A percentile compares a stretch with the other conserved stretches of the same genome.
Conservation (phyloP, 2,113 vertebrate species). For the Lutjanus erythropterus region DNA sequence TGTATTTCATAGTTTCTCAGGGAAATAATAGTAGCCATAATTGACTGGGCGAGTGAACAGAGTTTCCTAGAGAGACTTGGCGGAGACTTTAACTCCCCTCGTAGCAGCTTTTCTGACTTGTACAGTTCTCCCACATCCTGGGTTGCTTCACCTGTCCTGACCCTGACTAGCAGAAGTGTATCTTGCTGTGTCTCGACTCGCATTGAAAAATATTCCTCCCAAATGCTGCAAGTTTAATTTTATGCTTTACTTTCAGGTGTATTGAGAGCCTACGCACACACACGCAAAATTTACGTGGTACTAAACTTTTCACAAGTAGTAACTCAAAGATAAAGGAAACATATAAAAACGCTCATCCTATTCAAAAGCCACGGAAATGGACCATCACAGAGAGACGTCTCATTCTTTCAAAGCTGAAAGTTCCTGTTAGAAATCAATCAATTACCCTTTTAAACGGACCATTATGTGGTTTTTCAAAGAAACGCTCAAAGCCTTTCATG, state of each 20-base stretch:
- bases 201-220: not conserved
- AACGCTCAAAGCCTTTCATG: not conserved
- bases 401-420: not conserved
- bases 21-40: conserved; percentile 27
- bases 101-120: not conserved
- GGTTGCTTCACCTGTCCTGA: not conserved
- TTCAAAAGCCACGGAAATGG: not conserved
- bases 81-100: not conserved
- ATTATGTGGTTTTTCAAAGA: not conserved
- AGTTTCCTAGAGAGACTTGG: conserved; percentile 35
- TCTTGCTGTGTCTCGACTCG: not conserved
- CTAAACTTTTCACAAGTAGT: not conserved
- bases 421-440: not conserved
- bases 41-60: not conserved
- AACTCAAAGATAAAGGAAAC: not conserved
- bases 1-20: conserved; percentile 43
- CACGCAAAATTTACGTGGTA: not conserved
- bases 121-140: not conserved
- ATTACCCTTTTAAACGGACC: not conserved
- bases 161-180: not conserved
- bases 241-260: not conserved
- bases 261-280: not conserved
- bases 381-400: not conserved
- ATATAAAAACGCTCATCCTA: not conserved
- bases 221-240: not conserved